These are phyloP conservation scores for Perizoma affinitatum DNA, from an alignment of 2,888 invertebrate genomes.

Conservation along the genomic window DNA sequence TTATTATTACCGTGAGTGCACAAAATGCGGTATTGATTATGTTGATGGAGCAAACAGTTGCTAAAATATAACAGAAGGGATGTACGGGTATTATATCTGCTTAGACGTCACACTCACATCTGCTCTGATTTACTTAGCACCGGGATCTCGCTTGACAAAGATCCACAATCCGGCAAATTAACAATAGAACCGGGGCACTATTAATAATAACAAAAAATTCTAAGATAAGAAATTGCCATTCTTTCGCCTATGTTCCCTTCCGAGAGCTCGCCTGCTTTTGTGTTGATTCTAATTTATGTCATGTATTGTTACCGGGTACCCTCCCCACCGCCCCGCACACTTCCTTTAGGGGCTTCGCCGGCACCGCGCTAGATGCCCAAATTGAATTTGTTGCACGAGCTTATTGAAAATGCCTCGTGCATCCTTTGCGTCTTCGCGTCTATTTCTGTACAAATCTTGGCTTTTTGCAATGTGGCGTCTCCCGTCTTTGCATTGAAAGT, in stretches of 20 bases:
- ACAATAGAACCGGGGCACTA: slow-evolving; percentile 71
- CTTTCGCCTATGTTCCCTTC: slow-evolving; percentile 79
- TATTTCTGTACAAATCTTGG: slow-evolving; percentile 39
- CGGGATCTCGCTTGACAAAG: slow-evolving; percentile 56
- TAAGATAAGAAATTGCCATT: slow-evolving; percentile 82
- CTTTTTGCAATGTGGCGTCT: slow-evolving; percentile 31
- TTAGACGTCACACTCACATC: slow-evolving; percentile 66
- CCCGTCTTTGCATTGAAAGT: slow-evolving; percentile 36
- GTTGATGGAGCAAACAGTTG: slow-evolving; percentile 56
- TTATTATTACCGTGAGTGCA: slow-evolving; percentile 54
- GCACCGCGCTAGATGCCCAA: slow-evolving; percentile 61
- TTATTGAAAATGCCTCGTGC: slow-evolving; percentile 68
- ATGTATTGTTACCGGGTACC: slow-evolving; percentile 73
- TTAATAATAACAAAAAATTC: slow-evolving; percentile 76
- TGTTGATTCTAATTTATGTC: slow-evolving; percentile 83
- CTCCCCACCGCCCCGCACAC: slow-evolving; percentile 80
- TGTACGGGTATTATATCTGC: slow-evolving; percentile 52
- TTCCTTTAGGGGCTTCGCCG: slow-evolving; percentile 71
- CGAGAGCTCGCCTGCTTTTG: slow-evolving; percentile 77
- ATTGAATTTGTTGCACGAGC: slow-evolving; percentile 76
- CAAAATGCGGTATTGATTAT: slow-evolving; percentile 63
- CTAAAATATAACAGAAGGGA: slow-evolving; percentile 56
- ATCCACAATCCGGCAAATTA: slow-evolving; percentile 65
- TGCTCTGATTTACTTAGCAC: slow-evolving; percentile 71
- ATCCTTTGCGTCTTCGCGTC: slow-evolving; percentile 45